These are phyloP conservation scores for Pogonomyrmex barbatus DNA, from an alignment of 1,140 invertebrate genomes.

Conservation along the genomic window DNA sequence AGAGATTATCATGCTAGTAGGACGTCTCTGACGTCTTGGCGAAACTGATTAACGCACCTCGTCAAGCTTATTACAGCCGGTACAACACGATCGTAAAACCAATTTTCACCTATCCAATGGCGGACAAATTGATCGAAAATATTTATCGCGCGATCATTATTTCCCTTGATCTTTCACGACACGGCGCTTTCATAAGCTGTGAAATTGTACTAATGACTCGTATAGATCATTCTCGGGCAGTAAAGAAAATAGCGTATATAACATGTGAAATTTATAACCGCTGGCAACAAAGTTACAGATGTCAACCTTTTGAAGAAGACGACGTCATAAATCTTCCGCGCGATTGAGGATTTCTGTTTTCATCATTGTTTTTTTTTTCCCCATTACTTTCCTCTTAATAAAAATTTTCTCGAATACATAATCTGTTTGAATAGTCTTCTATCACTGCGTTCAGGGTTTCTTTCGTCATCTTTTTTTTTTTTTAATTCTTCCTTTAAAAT, in stretches of 20 bases:
- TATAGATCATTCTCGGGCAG: neutral
- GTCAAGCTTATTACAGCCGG: neutral
- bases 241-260: neutral
- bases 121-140: neutral
- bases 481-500: neutral
- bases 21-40: neutral
- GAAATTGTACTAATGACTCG: slow-evolving; percentile 1
- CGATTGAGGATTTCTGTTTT: neutral
- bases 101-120: neutral
- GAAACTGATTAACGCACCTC: slow-evolving; percentile 23
- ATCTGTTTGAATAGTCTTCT: too few relatives aligned
- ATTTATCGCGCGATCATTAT: slow-evolving; percentile 21
- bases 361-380: neutral
- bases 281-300: neutral
- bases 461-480: neutral
- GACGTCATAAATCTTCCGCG: neutral
- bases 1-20: slow-evolving; percentile 60
- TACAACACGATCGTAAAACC: neutral
- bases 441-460: neutral
- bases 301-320: neutral
- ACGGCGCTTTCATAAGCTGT: neutral
- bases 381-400: neutral
- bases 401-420: too few relatives aligned
- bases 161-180: neutral
- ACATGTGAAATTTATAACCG: neutral